Evolutionary conservation across 2,888 invertebrate species (phyloP), one percentile per base, ranked within the genome.

Genomic region (Plemyria rubiginata): DNA sequence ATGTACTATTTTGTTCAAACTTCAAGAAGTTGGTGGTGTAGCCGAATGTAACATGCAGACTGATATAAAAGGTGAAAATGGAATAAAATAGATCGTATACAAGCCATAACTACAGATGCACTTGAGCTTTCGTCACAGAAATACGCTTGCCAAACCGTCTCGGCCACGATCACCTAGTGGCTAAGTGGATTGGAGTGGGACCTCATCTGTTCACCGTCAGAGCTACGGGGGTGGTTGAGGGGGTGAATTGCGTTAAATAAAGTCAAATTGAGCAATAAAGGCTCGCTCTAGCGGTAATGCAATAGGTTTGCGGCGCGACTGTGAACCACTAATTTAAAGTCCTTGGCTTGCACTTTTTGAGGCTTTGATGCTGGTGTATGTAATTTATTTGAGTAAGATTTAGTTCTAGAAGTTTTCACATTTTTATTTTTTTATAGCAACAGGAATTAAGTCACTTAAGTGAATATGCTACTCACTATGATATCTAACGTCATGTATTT

Each of bases 251-350:
- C 85, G 89, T 90, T 92, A 91, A 92, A 92, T 91, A 92, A 92
- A 92, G 91, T 90, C 90, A 92, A 92, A 93, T 92, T 92, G 93
- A 92, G 91, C 91, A 92, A 92, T 92, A 93, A 92, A 92, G 90
- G 87, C 82, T 84, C 89, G 87, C 82, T 84, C 82, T 86, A 86
- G 84, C 86, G 78, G 84, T 88, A 92, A 91, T 90, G 87, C 89
- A 85, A 89, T 88, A 85, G 87, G 82, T 85, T 80, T 64, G 64
- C 84, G 84, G 70, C 79, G 76, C 78, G 76, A 54, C 73, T 86
- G 86, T 85, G 83, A 82, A 84, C 82, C 83, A 82, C 85, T 87
- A 85, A 88, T 88, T 87, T 85, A 49, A 40, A 83, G 49, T 43
- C 16, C n/a, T 54, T 52, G 60, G 52, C 29, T 55, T 54, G 43